Evolutionary conservation across 2,888 invertebrate genomes (phyloP).

Genomic region (Tinea pellionella): DNA sequence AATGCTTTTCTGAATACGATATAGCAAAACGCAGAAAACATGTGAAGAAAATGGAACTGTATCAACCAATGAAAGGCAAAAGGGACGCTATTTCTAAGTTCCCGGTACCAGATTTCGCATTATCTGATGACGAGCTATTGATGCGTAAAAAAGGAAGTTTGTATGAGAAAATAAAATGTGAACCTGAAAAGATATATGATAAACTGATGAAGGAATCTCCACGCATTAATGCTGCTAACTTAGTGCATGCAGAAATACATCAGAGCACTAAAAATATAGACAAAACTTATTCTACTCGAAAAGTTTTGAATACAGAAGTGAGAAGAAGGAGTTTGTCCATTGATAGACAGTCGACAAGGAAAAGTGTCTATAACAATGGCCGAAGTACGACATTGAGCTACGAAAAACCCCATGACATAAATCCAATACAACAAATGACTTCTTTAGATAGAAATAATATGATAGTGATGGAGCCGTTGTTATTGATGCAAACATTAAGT

Average conservation of each 20-base stretch:
- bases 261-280: constrained; percentile 25
- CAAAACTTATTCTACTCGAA: constrained; percentile 18
- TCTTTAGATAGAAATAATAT: constrained; percentile 33
- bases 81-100: constrained; percentile 19
- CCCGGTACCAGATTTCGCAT: constrained; percentile 29
- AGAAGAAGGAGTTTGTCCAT: constrained; percentile 12
- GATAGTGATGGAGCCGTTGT: constrained; percentile 55
- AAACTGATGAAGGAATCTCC: constrained; percentile 25
- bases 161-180: constrained; percentile 21
- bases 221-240: constrained; percentile 20
- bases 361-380: background rate
- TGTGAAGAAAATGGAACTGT: constrained; percentile 11
- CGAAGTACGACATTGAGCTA: constrained; percentile 4
- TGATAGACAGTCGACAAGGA: constrained; percentile 16
- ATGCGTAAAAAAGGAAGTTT: constrained; percentile 20
- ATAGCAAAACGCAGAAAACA: constrained; percentile 23
- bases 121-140: constrained; percentile 23
- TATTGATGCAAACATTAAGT: constrained; percentile 55
- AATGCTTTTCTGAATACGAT: constrained; percentile 18
- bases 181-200: constrained; percentile 27
- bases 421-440: constrained; percentile 35
- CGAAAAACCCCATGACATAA: constrained; percentile 31
- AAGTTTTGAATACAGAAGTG: constrained; percentile 18
- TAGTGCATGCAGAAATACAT: constrained; percentile 19
- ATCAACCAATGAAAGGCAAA: constrained; percentile 12